phyloP scores from a whole-genome alignment of 2,113 vertebrate genomes.

The Callionymus lyra region DNA sequence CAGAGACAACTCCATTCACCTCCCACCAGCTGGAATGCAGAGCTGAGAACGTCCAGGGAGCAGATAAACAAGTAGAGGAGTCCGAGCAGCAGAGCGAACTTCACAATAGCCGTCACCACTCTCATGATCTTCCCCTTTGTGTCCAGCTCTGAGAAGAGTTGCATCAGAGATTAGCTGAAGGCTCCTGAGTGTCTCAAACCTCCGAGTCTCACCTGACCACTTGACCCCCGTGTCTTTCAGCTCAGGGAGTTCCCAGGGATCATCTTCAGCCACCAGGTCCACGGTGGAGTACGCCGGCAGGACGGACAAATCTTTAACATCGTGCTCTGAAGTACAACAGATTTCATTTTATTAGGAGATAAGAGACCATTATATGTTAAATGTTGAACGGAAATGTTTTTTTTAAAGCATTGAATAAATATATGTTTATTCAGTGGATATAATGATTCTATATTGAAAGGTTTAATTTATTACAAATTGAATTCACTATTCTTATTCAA shows the following conservation, averaged over 20 bases:
- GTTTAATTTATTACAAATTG: too few species aligned
- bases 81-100: slow-evolving; percentile 69
- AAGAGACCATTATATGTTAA: background rate
- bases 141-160: slow-evolving; percentile 73
- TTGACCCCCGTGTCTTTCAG: slow-evolving; percentile 74
- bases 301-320: slow-evolving; percentile 54
- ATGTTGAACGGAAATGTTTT: too few species aligned
- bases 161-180: slow-evolving; percentile 9
- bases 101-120: slow-evolving; percentile 64
- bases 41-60: slow-evolving; percentile 89
- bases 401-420: too few species aligned
- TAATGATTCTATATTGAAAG: too few species aligned
- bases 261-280: slow-evolving; percentile 52
- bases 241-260: slow-evolving; percentile 84
- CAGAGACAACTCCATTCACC: slow-evolving; percentile 60
- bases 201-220: slow-evolving; percentile 80
- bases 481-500: too few species aligned
- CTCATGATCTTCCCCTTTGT: slow-evolving; percentile 73
- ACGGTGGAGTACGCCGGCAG: slow-evolving; percentile 70
- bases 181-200: background rate
- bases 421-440: too few species aligned
- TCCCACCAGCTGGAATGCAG: slow-evolving; percentile 92
- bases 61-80: slow-evolving; percentile 93
- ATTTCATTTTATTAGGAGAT: background rate
- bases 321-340: slow-evolving; percentile 30